Base-by-base conservation (phyloP, 1,140 invertebrate genomes). In the Vanessa atalanta region DNA sequence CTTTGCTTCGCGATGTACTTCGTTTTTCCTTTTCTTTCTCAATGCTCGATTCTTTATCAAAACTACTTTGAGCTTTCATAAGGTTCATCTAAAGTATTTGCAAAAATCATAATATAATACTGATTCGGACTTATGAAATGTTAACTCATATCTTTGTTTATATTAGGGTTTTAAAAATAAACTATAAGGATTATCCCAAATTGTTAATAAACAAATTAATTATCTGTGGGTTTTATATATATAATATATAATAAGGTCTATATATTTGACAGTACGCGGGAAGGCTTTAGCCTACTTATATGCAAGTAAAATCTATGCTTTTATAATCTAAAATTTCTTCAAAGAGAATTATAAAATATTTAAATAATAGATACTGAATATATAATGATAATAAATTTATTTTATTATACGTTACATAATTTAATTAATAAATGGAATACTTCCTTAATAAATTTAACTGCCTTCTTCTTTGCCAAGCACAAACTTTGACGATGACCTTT, bases 51-150 rank as follows among this genome's bases (percentile, higher is more conserved):
- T 94, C 93, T 72, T 93, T 93, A 80, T 94, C 93, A 60, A 94
- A 91, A 82, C 94, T 94, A 80, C 87, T 93, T 82, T 93, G 92
- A 63, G 88, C 87, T 85, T 95, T 95, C 16, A 94, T 87, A 70
- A 94, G 84, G 83, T 95, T 93, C 94, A 95, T 95, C 94, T 93
- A 81, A 68, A 88, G 48, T 70, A 37, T 26, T 43, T 43, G 8
- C 1, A 26, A 23, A 16, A 57, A 23, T 23, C 20, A n/a, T 23
- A 57, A 11, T 57, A 26, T 20, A 2, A 16, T 20, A 20, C 15
- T 11, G 15, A 16, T 16, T 55, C n/a, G 4, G 2, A n/a, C 5
- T 15, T 55, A 55, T 7, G 51, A 55, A 20, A 11, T 43, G 37
- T 43, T 43, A 9, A 43, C 31, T 37, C 3, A 2, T 2, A 37